Percentiles rank a stretch among this genome's conserved stretches.
Evolutionary conservation across 1,140 invertebrate species (phyloP).

Genomic region (Druon quercuslanigerum): DNA sequence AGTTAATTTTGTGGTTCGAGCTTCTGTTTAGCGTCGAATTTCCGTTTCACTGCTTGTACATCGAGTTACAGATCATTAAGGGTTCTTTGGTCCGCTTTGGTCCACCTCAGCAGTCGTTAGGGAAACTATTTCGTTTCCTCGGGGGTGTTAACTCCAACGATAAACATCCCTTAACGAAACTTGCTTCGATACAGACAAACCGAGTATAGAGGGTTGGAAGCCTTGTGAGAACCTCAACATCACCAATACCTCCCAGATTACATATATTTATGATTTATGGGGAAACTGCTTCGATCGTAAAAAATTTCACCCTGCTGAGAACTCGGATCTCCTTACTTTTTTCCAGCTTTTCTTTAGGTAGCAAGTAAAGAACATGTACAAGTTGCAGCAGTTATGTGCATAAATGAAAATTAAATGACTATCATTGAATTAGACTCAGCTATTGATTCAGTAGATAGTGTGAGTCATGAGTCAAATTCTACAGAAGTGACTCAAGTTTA

Average conservation of each 20-base stretch:
- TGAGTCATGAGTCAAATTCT: background rate
- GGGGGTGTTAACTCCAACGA: slow-evolving; percentile 15
- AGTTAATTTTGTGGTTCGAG: slow-evolving; percentile 16
- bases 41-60: slow-evolving; percentile 4
- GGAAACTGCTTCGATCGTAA: background rate
- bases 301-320: background rate
- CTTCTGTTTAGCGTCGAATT: background rate
- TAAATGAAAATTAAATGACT: too few species aligned
- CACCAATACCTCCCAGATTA: background rate
- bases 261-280: slow-evolving; percentile 12
- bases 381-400: too few species aligned
- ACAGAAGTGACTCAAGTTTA: background rate
- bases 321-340: background rate
- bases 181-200: background rate
- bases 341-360: background rate
- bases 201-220: background rate
- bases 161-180: slow-evolving; percentile 14
- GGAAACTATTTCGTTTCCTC: slow-evolving; percentile 1
- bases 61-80: slow-evolving; percentile 9
- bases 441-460: too few species aligned
- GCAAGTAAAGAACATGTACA: too few species aligned
- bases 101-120: background rate
- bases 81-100: slow-evolving; percentile 18
- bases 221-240: background rate
- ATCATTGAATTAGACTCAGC: too few species aligned